Base-by-base conservation (phyloP, 2,113 vertebrate species). In the Archilochus colubris region DNA sequence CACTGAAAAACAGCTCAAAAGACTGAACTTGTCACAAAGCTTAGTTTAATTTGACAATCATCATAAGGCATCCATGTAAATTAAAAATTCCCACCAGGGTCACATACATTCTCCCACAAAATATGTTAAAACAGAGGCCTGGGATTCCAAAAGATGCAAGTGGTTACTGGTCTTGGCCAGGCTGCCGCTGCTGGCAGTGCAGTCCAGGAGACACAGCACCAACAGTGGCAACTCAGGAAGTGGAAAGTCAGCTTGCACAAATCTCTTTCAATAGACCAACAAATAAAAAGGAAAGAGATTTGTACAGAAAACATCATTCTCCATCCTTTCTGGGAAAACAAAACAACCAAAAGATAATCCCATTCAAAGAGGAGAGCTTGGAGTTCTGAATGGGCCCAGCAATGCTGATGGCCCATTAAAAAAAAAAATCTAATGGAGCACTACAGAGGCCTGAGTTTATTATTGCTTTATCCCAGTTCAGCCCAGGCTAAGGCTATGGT, bases 21-120 rank as follows among this genome's bases (percentile, higher is more conserved):
- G 30, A 64, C 82, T 86, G 25, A 38, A 74, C 14, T 91, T 89
- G 94, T 95, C 96, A 89, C 95, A 95, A 95, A 95, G 90, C 81
- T 92, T 82, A 88, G 84, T 96, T 97, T 96, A 96, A 96, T 96
- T 91, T 89, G 95, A 97, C 93, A 94, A 63, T 94, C 94, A 95
- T 93, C 93, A 57, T 97, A 97, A 97, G 97, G 97, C 97, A 97
- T 96, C 80, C 85, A 93, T 82, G 94, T 96, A 91, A 92, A 92
- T 96, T 95, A 96, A 94, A 94, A 94, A 93, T 86, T 94, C 73
- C 92, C 92, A 89, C 61, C 74, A 85, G 93, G 87, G 88, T 94
- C 87, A 82, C 83, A 93, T 82, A 96, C 72, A 88, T 95, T 94
- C 86, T 96, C 91, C 93, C 80, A 86, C 69, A 85, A 96, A 95